Evolutionary conservation across 2,888 invertebrate species (phyloP).

Genomic region (Dicycla oo): DNA sequence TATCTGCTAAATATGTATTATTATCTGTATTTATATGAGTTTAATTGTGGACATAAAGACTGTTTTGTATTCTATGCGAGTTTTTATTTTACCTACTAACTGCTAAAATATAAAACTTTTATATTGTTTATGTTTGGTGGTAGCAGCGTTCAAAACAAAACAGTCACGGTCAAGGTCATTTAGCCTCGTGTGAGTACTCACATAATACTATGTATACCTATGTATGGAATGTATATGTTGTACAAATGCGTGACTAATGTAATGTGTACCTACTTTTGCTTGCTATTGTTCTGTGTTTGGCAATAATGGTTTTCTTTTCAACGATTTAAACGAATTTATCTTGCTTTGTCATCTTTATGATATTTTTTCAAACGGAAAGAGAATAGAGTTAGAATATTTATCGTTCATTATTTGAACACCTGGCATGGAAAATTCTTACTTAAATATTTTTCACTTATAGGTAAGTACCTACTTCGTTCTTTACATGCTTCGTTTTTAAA

Average conservation of each 20-base stretch:
- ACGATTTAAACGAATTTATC: background rate
- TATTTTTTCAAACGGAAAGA: conserved; percentile 6
- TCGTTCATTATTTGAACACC: conserved; percentile 9
- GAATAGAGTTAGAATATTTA: background rate
- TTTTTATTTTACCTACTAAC: conserved; percentile 16
- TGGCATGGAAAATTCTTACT: background rate
- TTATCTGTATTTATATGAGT: background rate
- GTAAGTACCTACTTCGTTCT: too few species aligned
- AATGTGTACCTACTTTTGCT: conserved; percentile 33
- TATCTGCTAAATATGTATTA: background rate
- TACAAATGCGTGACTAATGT: conserved; percentile 41
- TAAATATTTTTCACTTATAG: background rate
- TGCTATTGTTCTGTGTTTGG: conserved; percentile 38
- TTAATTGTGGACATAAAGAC: conserved; percentile 15
- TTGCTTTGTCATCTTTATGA: background rate
- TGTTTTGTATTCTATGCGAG: background rate
- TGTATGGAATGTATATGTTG: conserved; percentile 18
- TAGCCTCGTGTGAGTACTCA: conserved; percentile 4
- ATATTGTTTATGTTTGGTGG: background rate
- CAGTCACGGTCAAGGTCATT: conserved; percentile 49
- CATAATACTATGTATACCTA: background rate
- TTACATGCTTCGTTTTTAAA: too few species aligned
- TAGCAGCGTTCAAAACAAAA: conserved; percentile 2
- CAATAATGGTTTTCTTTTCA: conserved; percentile 33
- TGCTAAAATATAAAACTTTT: conserved; percentile 7